Evolutionary conservation across 2,113 vertebrate species (phyloP).

Genomic region (Sinocyclocheilus anshuiensis): DNA sequence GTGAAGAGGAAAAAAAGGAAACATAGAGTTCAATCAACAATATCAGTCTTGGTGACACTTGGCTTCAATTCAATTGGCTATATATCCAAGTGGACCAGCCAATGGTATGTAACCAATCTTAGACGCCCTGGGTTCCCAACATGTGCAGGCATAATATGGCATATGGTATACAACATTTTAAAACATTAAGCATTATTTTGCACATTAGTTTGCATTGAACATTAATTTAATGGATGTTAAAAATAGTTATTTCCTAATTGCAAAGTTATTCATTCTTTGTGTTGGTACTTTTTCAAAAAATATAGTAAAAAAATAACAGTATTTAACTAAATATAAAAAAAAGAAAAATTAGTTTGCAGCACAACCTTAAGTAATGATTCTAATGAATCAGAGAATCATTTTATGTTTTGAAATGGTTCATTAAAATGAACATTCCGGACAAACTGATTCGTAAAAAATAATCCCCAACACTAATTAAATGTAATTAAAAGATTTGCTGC

Average conservation of each 20-base stretch:
- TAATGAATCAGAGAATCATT: not conserved
- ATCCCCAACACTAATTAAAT: not conserved
- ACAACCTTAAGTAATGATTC: not conserved
- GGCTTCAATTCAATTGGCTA: not conserved
- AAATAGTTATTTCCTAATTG: not conserved
- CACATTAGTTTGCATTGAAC: not conserved
- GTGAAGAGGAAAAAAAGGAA: not conserved
- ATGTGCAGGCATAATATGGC: slow-evolving; percentile 11
- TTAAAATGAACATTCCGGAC: not conserved
- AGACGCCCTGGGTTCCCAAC: not conserved
- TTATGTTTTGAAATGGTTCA: not conserved
- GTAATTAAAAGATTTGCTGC: not conserved
- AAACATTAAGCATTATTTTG: not conserved
- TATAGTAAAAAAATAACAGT: not conserved
- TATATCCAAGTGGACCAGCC: slow-evolving; percentile 4
- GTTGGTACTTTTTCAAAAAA: not conserved
- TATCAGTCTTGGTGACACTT: slow-evolving; percentile 17
- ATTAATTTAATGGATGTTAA: not conserved
- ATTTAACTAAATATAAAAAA: not conserved
- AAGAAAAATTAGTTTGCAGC: not conserved
- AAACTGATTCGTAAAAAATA: not conserved
- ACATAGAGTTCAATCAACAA: too few relatives aligned
- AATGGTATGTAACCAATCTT: slow-evolving; percentile 3
- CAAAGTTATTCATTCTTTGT: not conserved
- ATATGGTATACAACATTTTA: slow-evolving; percentile 5